These are phyloP conservation scores for Lepetodrilus schrolli DNA, from an alignment of 2,888 invertebrate genomes.

Conservation along the genomic window DNA sequence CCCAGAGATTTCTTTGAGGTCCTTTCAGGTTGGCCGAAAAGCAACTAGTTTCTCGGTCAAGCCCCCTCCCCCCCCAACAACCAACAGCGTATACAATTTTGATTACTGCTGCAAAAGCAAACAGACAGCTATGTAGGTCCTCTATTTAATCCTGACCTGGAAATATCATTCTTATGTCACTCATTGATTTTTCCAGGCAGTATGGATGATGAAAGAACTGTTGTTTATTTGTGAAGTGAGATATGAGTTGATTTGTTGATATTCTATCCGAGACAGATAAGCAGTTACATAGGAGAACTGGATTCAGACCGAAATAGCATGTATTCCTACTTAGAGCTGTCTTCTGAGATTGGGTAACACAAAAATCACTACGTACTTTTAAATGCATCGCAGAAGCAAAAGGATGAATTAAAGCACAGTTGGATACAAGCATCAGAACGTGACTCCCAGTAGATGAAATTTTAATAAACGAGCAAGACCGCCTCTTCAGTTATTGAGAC, in stretches of 20 bases:
- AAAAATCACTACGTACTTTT: no score
- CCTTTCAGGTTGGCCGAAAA: not conserved
- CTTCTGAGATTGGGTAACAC: no score
- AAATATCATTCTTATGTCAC: not conserved
- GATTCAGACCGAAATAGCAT: no score
- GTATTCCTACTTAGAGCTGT: no score
- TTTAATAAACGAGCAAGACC: no score
- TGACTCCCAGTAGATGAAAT: no score
- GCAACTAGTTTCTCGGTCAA: not conserved
- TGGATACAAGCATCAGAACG: no score
- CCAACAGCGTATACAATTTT: not conserved
- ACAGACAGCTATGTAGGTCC: not conserved
- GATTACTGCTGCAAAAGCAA: not conserved
- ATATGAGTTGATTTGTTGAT: conserved; percentile 9
- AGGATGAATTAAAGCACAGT: no score
- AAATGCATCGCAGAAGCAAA: no score
- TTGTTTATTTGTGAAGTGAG: not conserved
- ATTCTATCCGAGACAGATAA: not conserved
- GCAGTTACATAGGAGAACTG: not conserved
- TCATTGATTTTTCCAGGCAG: not conserved
- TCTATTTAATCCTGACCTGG: not conserved
- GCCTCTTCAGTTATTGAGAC: no score
- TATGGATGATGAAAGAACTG: not conserved
- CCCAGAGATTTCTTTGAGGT: not conserved
- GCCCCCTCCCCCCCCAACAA: no score